Conservation (phyloP, 2,888 invertebrate species). For the Chloroclysta siterata region DNA sequence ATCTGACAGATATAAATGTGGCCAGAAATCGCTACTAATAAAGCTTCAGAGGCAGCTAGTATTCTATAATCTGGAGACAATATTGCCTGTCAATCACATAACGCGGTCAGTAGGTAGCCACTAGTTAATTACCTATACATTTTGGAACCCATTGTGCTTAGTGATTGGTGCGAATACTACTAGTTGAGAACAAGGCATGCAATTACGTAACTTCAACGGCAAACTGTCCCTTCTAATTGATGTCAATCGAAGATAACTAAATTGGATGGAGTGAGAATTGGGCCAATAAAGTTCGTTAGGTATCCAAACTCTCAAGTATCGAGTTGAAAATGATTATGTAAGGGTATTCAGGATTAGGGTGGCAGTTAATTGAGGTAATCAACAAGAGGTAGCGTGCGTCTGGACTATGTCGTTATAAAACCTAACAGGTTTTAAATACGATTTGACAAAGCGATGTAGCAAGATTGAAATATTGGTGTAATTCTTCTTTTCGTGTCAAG, state of each 20-base stretch:
- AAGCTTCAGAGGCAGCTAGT: too few relatives aligned
- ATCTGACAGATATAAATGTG: too few relatives aligned
- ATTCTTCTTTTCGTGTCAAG: too few relatives aligned
- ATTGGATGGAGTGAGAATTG: constrained; percentile 47
- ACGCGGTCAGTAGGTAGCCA: background rate
- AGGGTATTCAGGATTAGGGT: constrained; percentile 30
- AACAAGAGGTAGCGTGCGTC: constrained; percentile 10
- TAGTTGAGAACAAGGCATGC: constrained; percentile 33
- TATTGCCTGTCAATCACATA: background rate
- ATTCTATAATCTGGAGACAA: too few relatives aligned
- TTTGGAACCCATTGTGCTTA: constrained; percentile 7
- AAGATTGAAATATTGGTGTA: too few relatives aligned
- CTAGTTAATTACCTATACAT: constrained; percentile 1
- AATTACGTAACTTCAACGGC: constrained; percentile 45
- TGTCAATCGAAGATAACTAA: constrained; percentile 48
- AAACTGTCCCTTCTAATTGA: constrained; percentile 46
- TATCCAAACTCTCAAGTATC: constrained; percentile 34
- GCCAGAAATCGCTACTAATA: too few relatives aligned
- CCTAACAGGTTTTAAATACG: background rate
- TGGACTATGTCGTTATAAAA: background rate
- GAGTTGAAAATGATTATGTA: constrained; percentile 34
- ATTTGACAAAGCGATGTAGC: too few relatives aligned
- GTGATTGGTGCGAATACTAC: constrained; percentile 17
- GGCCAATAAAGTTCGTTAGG: constrained; percentile 43
- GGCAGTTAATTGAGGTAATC: constrained; percentile 24